phyloP scores from a whole-genome alignment of 2,797 vertebrate species.

The Centroberyx gerrardi region DNA sequence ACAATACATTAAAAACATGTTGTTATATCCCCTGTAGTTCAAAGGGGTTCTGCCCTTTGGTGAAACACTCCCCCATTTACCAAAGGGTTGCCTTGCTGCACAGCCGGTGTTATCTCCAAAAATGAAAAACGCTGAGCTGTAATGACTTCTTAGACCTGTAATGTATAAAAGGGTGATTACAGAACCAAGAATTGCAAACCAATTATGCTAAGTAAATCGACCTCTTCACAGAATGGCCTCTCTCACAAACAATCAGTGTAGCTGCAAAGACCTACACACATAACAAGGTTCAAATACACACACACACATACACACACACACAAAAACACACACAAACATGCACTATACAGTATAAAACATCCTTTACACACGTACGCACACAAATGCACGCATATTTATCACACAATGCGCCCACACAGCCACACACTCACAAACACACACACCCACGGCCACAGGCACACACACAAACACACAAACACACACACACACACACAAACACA shows the following conservation, averaged over 20 bases:
- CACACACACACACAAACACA: not conserved
- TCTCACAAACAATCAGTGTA: constrained; percentile 57
- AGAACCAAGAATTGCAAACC: constrained; percentile 54
- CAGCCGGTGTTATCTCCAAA: constrained; percentile 2
- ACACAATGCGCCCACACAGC: constrained; percentile 1
- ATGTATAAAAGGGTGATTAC: constrained; percentile 59
- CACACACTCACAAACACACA: constrained; percentile 13
- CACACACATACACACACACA: constrained; percentile 5
- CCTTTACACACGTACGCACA: constrained; percentile 16
- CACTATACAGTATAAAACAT: constrained; percentile 41
- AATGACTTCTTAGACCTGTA: constrained; percentile 50
- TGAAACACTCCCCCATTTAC: constrained; percentile 40
- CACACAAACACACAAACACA: not conserved
- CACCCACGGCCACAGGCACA: not conserved
- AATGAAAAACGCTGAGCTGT: constrained; percentile 24
- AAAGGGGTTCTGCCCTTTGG: constrained; percentile 61
- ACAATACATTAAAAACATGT: constrained; percentile 58
- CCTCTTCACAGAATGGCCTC: constrained; percentile 71
- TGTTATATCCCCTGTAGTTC: constrained; percentile 42
- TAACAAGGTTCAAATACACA: constrained; percentile 32
- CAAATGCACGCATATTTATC: not conserved
- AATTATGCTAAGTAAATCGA: constrained; percentile 70
- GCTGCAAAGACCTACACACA: constrained; percentile 45
- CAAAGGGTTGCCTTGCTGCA: not conserved
- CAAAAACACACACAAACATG: constrained; percentile 18